phyloP scores from a whole-genome alignment of 2,113 vertebrate species.

The Corydoras maculifer region DNA sequence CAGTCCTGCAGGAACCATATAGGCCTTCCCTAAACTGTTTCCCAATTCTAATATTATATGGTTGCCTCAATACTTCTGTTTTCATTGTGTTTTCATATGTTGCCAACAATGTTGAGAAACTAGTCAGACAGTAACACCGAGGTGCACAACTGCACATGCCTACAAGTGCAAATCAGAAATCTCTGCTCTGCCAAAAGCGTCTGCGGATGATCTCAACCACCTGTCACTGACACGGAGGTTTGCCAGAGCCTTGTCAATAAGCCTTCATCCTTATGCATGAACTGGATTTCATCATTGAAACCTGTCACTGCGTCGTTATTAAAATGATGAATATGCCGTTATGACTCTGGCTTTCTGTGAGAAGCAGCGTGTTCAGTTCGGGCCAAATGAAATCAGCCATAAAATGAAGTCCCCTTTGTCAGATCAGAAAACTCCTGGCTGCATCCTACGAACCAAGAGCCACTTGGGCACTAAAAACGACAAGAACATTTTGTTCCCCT shows the following conservation, averaged over 20 bases:
- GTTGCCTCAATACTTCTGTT: no score
- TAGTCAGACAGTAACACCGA: no score
- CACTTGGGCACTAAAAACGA: neutral
- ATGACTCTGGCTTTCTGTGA: slow-evolving; percentile 5
- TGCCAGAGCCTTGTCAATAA: slow-evolving; percentile 15
- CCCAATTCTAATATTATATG: no score
- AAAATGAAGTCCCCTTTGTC: slow-evolving; percentile 16
- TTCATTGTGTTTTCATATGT: no score
- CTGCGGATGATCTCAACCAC: slow-evolving; percentile 13
- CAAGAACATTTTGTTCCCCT: neutral
- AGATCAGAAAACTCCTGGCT: slow-evolving; percentile 14
- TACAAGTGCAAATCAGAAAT: neutral
- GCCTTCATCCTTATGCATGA: slow-evolving; percentile 8
- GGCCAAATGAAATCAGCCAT: slow-evolving; percentile 26
- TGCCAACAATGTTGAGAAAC: no score
- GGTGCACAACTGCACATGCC: no score
- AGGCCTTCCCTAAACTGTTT: no score
- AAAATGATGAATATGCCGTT: slow-evolving; percentile 16
- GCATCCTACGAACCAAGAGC: neutral
- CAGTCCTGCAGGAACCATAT: no score
- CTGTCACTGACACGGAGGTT: slow-evolving; percentile 7
- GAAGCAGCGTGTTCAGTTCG: neutral
- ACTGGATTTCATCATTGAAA: slow-evolving; percentile 25
- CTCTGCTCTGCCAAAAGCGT: neutral
- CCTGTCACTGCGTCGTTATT: slow-evolving; percentile 9